Conservation (phyloP, 2,113 vertebrate species). For the Noturus placidus region DNA sequence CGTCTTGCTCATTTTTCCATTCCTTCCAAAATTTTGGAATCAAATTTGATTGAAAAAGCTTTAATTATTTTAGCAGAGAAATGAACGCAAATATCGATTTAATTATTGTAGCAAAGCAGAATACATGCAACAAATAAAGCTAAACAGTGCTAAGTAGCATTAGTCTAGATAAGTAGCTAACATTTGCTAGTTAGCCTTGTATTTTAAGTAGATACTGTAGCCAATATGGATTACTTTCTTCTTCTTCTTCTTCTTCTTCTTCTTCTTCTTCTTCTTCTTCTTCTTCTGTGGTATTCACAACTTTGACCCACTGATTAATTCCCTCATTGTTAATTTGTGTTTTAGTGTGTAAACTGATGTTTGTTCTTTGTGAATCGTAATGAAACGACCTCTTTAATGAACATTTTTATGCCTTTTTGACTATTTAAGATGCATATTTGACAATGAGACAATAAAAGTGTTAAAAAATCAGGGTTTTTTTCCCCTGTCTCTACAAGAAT, state of each 20-base stretch:
- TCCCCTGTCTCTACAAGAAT: not conserved
- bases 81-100: not conserved
- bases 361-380: not conserved
- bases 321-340: not conserved
- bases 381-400: not conserved
- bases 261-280: not conserved
- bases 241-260: not conserved
- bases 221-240: not conserved
- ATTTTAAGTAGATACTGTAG: not conserved
- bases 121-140: not conserved
- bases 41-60: not conserved
- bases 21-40: not conserved
- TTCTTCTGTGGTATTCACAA: too few species aligned
- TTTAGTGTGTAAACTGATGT: not conserved
- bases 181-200: not conserved
- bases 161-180: not conserved
- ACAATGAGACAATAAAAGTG: not conserved
- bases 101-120: not conserved
- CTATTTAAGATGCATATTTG: not conserved
- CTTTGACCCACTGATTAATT: not conserved
- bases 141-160: not conserved
- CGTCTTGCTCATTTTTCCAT: not conserved
- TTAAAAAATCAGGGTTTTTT: not conserved
- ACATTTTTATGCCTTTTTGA: not conserved
- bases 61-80: not conserved